phyloP scores from a whole-genome alignment of 1,140 invertebrate genomes.

The Drosophila yakuba region DNA sequence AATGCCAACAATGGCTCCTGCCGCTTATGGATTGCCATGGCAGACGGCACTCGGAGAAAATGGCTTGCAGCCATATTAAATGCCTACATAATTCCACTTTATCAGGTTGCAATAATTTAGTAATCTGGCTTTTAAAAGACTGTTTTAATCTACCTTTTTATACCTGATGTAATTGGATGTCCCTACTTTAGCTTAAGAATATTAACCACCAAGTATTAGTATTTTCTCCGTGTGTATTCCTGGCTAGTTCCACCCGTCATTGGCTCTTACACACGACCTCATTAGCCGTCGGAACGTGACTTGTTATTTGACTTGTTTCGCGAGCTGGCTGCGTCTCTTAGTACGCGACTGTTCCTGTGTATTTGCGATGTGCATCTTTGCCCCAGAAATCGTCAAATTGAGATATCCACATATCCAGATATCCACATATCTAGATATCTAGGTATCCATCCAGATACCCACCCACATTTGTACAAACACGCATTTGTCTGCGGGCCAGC shows the following conservation, averaged over 20 bases:
- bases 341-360: constrained; percentile 32
- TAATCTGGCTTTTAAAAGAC: no score
- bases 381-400: not conserved
- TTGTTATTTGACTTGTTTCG: constrained; percentile 81
- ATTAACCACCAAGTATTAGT: no score
- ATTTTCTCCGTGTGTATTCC: constrained; percentile 20
- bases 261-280: constrained; percentile 82
- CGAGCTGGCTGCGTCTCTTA: constrained; percentile 46
- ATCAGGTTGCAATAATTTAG: no score
- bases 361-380: constrained; percentile 46
- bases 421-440: not conserved
- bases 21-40: not conserved
- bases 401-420: not conserved
- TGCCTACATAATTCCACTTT: no score
- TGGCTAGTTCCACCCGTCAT: constrained; percentile 57
- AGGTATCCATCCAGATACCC: not conserved
- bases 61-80: not conserved
- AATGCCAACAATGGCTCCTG: constrained; percentile 65
- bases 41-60: constrained; percentile 26
- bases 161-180: no score
- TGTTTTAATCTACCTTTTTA: no score
- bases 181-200: no score
- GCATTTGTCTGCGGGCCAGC: constrained; percentile 41
- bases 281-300: constrained; percentile 83
- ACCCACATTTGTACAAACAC: constrained; percentile 1